phyloP scores from a whole-genome alignment of 2,888 invertebrate species.

The Sicus ferrugineus region DNA sequence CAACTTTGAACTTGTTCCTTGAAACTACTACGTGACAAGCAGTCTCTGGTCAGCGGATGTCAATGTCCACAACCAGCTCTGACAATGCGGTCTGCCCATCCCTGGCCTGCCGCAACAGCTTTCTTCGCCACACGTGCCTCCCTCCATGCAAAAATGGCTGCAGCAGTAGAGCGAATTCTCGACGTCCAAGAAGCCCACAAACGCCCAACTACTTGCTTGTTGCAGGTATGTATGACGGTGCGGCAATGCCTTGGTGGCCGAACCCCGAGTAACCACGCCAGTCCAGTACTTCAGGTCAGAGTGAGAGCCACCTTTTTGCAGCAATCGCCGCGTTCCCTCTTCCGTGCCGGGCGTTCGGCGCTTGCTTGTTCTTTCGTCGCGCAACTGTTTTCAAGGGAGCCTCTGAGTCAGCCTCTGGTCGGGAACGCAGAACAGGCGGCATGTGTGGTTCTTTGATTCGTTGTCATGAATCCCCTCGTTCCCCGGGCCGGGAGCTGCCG shows the following conservation, averaged over 20 bases:
- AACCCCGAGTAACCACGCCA: neutral
- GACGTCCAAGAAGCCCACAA: neutral
- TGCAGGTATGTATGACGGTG: slow-evolving; percentile 6
- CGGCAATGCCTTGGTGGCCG: slow-evolving; percentile 3
- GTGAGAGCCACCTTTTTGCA: slow-evolving; percentile 7
- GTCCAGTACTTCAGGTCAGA: neutral
- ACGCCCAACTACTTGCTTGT: neutral
- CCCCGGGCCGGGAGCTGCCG: neutral
- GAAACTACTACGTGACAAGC: neutral
- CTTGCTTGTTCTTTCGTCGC: neutral
- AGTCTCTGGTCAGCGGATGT: slow-evolving; percentile 4
- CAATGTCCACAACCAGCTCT: slow-evolving; percentile 19
- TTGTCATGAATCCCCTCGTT: slow-evolving; percentile 16
- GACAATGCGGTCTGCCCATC: neutral
- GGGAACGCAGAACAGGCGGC: neutral
- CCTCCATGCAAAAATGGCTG: slow-evolving; percentile 15
- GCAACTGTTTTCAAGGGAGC: slow-evolving; percentile 18
- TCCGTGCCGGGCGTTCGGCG: neutral
- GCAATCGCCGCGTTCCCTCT: neutral
- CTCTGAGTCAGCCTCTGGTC: slow-evolving; percentile 24
- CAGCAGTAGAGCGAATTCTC: neutral
- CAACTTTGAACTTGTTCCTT: slow-evolving; percentile 6
- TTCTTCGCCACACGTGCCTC: neutral
- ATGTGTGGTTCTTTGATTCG: slow-evolving; percentile 32
- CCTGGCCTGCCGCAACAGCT: slow-evolving; percentile 24